phyloP scores from a whole-genome alignment of 2,113 vertebrate genomes.

The Halichoerus grypus region DNA sequence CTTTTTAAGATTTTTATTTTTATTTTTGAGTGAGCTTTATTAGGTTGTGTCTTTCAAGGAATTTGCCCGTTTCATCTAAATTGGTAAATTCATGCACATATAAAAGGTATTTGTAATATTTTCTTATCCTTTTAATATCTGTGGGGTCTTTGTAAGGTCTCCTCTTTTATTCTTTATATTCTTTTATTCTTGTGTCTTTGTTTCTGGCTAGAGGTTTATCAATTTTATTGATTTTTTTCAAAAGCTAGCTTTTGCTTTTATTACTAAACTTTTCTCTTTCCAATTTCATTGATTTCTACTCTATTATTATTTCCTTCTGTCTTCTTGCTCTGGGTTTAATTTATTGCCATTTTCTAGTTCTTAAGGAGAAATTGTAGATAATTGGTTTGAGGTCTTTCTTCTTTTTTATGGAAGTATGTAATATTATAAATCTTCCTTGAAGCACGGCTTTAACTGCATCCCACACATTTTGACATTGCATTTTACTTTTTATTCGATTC shows the following conservation, averaged over 20 bases:
- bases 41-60: slow-evolving; percentile 31
- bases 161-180: not conserved
- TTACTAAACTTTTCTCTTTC: not conserved
- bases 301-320: not conserved
- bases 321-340: slow-evolving; percentile 3
- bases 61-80: not conserved
- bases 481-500: slow-evolving; percentile 26
- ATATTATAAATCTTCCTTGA: slow-evolving; percentile 6
- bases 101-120: slow-evolving; percentile 33
- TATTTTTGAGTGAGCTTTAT: not conserved
- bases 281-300: not conserved
- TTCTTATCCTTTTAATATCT: not conserved
- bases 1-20: not conserved
- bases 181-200: not conserved
- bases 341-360: not conserved
- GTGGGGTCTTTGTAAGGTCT: not conserved
- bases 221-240: not conserved
- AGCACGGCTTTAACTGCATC: not conserved
- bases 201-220: slow-evolving; percentile 12
- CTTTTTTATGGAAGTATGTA: not conserved
- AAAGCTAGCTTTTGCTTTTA: slow-evolving; percentile 10
- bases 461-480: not conserved
- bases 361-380: slow-evolving; percentile 6
- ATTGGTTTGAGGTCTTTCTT: not conserved
- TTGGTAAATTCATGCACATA: slow-evolving; percentile 18